phyloP scores from a whole-genome alignment of 2,888 invertebrate species.

The Erynnis tages region DNA sequence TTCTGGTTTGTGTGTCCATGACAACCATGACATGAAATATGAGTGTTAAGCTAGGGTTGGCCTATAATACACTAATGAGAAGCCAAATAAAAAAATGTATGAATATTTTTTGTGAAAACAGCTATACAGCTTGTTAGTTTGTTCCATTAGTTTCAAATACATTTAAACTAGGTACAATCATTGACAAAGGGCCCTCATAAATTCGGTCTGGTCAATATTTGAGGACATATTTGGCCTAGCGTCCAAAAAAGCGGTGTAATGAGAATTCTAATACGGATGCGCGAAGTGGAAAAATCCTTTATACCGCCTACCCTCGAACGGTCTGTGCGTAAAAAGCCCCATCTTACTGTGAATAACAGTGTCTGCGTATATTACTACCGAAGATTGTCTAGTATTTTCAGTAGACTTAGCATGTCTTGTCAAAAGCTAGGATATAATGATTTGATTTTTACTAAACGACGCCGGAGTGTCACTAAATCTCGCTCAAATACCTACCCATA shows the following conservation, averaged over 20 bases:
- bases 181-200: background rate
- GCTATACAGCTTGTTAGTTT: too few species aligned
- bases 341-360: background rate
- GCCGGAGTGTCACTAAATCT: too few species aligned
- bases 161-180: background rate
- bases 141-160: background rate
- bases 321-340: background rate
- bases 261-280: constrained; percentile 23
- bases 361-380: background rate
- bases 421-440: too few species aligned
- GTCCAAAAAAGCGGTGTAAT: constrained; percentile 14
- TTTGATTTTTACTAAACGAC: too few species aligned
- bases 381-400: background rate
- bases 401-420: too few species aligned
- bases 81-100: too few species aligned
- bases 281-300: constrained; percentile 16
- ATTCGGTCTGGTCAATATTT: constrained; percentile 11
- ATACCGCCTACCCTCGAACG: constrained; percentile 1
- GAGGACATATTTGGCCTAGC: background rate
- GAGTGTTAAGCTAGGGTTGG: too few species aligned
- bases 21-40: too few species aligned
- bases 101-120: too few species aligned
- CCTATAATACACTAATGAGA: too few species aligned
- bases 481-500: too few species aligned
- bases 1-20: too few species aligned